Base-by-base conservation (phyloP, 2,797 vertebrate species). In the Eupleurogrammus muticus region DNA sequence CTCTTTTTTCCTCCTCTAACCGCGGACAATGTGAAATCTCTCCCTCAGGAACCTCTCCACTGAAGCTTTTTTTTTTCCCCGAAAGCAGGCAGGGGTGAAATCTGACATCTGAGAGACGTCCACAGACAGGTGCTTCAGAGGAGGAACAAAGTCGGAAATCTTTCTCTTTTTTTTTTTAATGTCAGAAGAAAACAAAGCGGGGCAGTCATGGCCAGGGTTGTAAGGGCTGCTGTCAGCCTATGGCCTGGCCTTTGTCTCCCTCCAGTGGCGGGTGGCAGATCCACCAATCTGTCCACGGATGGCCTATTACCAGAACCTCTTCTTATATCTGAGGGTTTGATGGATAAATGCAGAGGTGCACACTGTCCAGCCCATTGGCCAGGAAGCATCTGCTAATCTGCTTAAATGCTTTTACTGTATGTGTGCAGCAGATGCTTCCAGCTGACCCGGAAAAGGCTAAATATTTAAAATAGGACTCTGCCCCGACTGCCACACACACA, bases 171-270 rank as follows among this genome's bases (percentile, higher is more conserved):
- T 61, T 68, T 61, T n/a, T 47, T 68, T 64, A 4, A 54, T 62
- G 70, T 79, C 62, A 85, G 20, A n/a, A 75, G 61, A 55, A 66
- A 58, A 71, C 35, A 21, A 73, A 28, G 28, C 6, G 28, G 40
- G 66, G 32, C 0, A 56, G 60, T 68, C 69, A 51, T 69, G 50
- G 60, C 47, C 9, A 48, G 32, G 40, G 32, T 75, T 56, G n/a
- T n/a, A 50, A 57, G 14, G 20, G 44, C 62, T 53, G 40, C 52
- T 48, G 51, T 7, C 5, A 17, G 36, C 61, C 46, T 5, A 77
- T 83, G 36, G 60, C 32, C 34, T 58, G 84, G 77, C 54, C 80
- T 89, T 35, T 92, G 89, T 79, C 88, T 80, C 86, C 85, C 85
- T 80, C 90, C 44, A 63, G 83, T 86, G 91, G 89, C 16, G 4